These are phyloP conservation scores for Otus sunia DNA, from an alignment of 2,113 vertebrate species.

Conservation along the genomic window DNA sequence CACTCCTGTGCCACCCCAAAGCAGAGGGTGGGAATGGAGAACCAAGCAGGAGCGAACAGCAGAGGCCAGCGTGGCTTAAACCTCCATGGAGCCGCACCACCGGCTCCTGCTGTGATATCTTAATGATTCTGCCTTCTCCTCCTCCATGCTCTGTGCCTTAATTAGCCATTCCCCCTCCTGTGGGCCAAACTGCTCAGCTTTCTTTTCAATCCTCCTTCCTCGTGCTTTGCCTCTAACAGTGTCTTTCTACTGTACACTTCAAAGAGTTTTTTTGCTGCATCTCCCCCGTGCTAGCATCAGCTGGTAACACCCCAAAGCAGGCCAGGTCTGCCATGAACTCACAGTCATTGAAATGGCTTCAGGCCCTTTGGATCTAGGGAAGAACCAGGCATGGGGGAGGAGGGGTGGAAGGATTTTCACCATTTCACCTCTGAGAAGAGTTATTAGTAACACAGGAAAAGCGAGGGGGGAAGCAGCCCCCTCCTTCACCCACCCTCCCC, in stretches of 20 bases:
- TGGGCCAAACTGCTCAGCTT: conserved; percentile 48
- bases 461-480: background rate
- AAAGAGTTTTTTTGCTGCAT: conserved; percentile 32
- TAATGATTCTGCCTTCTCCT: conserved; percentile 45
- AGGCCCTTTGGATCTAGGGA: background rate
- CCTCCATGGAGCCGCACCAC: background rate
- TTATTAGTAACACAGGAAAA: conserved; percentile 54
- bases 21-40: background rate
- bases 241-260: conserved; percentile 57
- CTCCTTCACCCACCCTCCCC: conserved; percentile 15
- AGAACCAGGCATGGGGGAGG: background rate
- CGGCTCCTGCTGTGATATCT: conserved; percentile 37
- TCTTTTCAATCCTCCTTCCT: conserved; percentile 35
- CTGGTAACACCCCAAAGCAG: background rate
- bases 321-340: conserved; percentile 1
- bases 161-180: conserved; percentile 61
- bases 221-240: conserved; percentile 9
- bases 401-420: conserved; percentile 3
- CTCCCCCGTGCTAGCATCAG: background rate
- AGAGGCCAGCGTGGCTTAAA: background rate
- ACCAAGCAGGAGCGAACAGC: fast-evolving
- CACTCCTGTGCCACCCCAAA: background rate
- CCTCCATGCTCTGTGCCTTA: conserved; percentile 2
- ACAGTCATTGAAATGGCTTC: background rate
- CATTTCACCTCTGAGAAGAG: conserved; percentile 37